A percentile compares a stretch with the other conserved stretches of the same genome.
Evolutionary conservation across 53 echinoderm and acorn worm genomes (phyloP).

Genomic region (Echinarachnius parma): DNA sequence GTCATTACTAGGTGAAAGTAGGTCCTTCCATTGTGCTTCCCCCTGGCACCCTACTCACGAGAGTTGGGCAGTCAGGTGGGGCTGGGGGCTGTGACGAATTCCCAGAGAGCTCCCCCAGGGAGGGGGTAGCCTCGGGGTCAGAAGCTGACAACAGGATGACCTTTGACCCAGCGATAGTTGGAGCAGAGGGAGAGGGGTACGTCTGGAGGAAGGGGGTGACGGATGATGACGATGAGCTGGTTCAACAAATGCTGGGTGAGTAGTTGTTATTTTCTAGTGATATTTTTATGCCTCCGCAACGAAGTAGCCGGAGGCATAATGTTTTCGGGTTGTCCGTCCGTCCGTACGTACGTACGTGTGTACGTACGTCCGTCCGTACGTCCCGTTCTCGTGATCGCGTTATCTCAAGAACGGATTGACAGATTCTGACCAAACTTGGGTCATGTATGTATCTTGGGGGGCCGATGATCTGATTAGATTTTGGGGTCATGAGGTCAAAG

Average conservation of each 20-base stretch:
- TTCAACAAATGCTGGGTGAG: constrained; percentile 72
- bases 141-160: constrained; percentile 10
- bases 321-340: no score
- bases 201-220: constrained; percentile 48
- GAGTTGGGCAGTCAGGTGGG: constrained; percentile 33
- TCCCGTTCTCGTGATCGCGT: no score
- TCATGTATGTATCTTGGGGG: no score
- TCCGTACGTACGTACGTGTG: no score
- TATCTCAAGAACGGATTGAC: no score
- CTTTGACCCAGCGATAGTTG: constrained; percentile 55
- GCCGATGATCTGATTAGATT: no score
- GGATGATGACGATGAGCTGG: constrained; percentile 67
- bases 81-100: constrained; percentile 56
- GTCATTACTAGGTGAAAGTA: constrained; percentile 93
- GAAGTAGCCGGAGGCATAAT: no score
- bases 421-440: no score
- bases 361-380: no score
- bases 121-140: constrained; percentile 5
- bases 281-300: no score
- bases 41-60: constrained; percentile 70
- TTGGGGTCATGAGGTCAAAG: no score
- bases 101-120: background rate
- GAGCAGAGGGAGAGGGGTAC: constrained; percentile 79
- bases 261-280: background rate
- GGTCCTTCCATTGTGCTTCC: constrained; percentile 73